Percentiles rank a stretch among this genome's conserved stretches.
Evolutionary conservation across 2,888 invertebrate genomes (phyloP).

Genomic region (Oxystoma pomonae): DNA sequence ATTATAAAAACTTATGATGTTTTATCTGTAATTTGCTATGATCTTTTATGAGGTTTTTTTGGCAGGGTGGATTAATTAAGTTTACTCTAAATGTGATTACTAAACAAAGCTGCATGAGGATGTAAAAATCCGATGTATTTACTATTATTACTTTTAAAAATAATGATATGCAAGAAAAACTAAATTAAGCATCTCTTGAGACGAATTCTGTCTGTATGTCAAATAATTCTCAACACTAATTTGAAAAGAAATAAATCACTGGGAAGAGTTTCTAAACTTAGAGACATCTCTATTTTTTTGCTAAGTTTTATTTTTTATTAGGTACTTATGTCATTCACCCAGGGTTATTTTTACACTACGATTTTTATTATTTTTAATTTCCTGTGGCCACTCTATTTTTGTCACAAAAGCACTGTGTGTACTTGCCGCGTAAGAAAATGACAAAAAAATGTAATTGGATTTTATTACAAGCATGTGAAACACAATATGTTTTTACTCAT

Average conservation of each 20-base stretch:
- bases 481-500: not conserved
- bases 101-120: too few species aligned
- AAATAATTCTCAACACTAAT: conserved; percentile 13
- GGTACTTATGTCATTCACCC: conserved; percentile 31
- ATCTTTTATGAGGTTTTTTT: too few species aligned
- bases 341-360: conserved; percentile 25
- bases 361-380: not conserved
- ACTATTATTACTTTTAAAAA: too few species aligned
- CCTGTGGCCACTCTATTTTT: not conserved
- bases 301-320: not conserved
- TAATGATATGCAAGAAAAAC: too few species aligned
- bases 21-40: too few species aligned
- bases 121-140: too few species aligned
- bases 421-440: not conserved
- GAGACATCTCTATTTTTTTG: not conserved
- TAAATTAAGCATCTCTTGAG: too few species aligned
- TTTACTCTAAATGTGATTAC: too few species aligned
- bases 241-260: conserved; percentile 15
- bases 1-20: too few species aligned
- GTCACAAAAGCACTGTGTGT: not conserved
- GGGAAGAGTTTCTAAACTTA: not conserved
- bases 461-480: not conserved
- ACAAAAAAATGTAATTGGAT: not conserved
- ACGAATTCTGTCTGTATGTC: too few species aligned
- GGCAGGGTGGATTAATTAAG: too few species aligned